These are phyloP conservation scores for Larimichthys polyactis DNA, from an alignment of 2,113 vertebrate genomes.

Conservation along the genomic window DNA sequence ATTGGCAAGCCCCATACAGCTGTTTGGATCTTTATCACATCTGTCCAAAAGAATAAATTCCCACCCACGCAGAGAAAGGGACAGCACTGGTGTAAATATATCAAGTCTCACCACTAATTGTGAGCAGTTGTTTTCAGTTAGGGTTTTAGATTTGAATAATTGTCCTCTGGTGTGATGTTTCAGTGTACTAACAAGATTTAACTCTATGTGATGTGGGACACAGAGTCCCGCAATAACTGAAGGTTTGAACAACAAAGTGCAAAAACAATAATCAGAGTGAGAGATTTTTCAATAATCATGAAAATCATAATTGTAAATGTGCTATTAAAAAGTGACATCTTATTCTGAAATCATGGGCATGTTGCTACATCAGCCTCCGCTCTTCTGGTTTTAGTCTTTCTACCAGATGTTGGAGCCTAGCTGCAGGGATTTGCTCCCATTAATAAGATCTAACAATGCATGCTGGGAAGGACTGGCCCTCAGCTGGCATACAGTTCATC, in stretches of 20 bases:
- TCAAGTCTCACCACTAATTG: constrained; percentile 42
- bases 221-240: not conserved
- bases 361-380: not conserved
- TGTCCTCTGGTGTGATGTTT: not conserved
- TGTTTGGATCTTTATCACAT: constrained; percentile 32
- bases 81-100: constrained; percentile 12
- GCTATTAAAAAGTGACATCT: not conserved
- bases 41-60: constrained; percentile 23
- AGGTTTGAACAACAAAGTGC: constrained; percentile 3
- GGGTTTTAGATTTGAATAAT: constrained; percentile 4
- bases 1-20: constrained; percentile 11
- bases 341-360: not conserved
- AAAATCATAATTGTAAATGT: not conserved
- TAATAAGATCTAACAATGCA: not conserved
- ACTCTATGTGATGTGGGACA: constrained; percentile 27
- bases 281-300: not conserved
- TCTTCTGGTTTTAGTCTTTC: not conserved
- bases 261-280: not conserved
- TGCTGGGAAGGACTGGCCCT: not conserved
- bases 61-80: constrained; percentile 38
- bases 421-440: not conserved
- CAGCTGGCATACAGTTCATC: not conserved
- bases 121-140: constrained; percentile 28
- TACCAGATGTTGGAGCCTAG: constrained; percentile 6
- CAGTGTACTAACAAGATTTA: not conserved